Evolutionary conservation across 2,797 vertebrate species (phyloP), one percentile per base, ranked within the genome.

Genomic region (Rachycentron canadum): DNA sequence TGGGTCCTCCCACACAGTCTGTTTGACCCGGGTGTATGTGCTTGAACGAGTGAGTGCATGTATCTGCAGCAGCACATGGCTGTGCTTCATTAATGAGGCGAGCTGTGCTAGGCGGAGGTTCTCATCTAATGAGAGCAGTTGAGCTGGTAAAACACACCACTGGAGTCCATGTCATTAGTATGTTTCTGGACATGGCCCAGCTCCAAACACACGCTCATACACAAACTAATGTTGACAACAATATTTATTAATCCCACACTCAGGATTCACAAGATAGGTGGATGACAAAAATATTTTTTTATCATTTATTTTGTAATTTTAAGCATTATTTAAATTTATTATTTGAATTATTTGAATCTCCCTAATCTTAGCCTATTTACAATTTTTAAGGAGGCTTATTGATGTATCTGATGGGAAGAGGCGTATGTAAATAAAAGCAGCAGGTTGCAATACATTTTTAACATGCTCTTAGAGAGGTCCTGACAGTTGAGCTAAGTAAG

Each of bases 41-140:
- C 86, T 66, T 75, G 82, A 85, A 76, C 68, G 75, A 86, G 87
- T 64, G 86, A 84, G 90, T 64, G 80, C 69, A 80, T 73, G 85
- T 85, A 82, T 95, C 96, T 96, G 95, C 96, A 96, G 96, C 96
- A 95, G 96, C 97, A 98, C 97, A 97, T 97, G 97, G 96, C 95
- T 95, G 94, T 94, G 96, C 96, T 97, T 98, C 96, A 96, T 97
- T 99, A 99, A 99, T 97, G 96, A 98, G 94, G 85, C 83, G 86
- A 84, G 96, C 93, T 94, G 94, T 90, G 95, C 95, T 94, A 97
- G 95, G 95, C 95, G 95, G 94, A 90, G 89, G 91, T 94, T 97
- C 95, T 96, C 96, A 95, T 97, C 97, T 99, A 98, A 98, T 98
- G 97, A 99, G 97, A 98, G 95, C 96, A 95, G 97, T 98, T 96